These are phyloP conservation scores for Trachemys scripta DNA, from an alignment of 2,113 vertebrate genomes.

Conservation along the genomic window DNA sequence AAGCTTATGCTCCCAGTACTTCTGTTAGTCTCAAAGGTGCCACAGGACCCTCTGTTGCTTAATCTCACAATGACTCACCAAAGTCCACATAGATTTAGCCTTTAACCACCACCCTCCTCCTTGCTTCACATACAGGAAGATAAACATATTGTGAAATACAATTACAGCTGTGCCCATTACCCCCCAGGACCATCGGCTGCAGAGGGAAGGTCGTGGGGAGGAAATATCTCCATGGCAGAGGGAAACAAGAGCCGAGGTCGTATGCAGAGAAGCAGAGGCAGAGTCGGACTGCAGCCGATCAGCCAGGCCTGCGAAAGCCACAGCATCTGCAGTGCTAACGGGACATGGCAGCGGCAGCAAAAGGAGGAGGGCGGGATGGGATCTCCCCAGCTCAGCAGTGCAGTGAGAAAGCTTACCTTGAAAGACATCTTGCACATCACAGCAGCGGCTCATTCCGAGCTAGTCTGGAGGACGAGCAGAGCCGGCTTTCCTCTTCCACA, in stretches of 20 bases:
- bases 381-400: not conserved
- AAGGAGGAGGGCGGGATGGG: not conserved
- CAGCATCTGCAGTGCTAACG: not conserved
- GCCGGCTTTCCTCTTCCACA: not conserved
- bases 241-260: not conserved
- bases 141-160: not conserved
- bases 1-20: too few species aligned
- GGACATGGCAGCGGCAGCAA: not conserved
- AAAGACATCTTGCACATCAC: constrained; percentile 77
- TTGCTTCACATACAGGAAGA: not conserved
- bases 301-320: not conserved
- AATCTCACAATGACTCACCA: not conserved
- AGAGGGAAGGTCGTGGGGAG: not conserved
- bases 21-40: too few species aligned
- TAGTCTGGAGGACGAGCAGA: not conserved
- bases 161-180: not conserved
- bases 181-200: not conserved
- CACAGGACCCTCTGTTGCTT: too few species aligned
- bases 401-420: constrained; percentile 66
- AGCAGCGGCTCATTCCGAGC: constrained; percentile 9
- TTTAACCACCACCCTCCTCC: not conserved
- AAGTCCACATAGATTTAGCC: not conserved
- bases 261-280: not conserved
- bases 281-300: not conserved
- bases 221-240: not conserved